A percentile compares a stretch with the other conserved stretches of the same genome.
phyloP scores from a whole-genome alignment of 2,888 invertebrate species.

The Exephanes ischioxanthus region DNA sequence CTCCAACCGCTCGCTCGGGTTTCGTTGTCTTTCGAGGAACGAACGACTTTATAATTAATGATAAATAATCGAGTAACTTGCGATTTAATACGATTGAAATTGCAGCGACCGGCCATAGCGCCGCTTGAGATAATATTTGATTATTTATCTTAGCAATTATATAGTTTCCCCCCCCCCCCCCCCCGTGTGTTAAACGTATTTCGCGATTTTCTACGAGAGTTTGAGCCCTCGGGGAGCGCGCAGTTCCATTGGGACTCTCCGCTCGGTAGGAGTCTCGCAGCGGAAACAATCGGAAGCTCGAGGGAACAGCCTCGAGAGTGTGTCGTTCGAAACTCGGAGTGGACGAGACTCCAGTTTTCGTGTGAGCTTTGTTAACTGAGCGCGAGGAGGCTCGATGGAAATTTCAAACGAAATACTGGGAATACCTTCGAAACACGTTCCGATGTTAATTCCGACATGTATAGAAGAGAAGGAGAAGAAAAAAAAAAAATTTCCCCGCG shows the following conservation, averaged over 20 bases:
- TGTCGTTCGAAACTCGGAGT: slow-evolving; percentile 46
- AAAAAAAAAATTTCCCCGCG: not conserved
- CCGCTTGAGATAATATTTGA: slow-evolving; percentile 1
- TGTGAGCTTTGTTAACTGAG: slow-evolving; percentile 31
- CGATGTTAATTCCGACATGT: not conserved
- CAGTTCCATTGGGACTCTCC: slow-evolving; percentile 7
- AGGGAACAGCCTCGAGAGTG: slow-evolving; percentile 11
- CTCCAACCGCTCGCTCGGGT: not conserved
- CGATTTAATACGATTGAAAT: slow-evolving; percentile 30
- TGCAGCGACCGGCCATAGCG: not conserved
- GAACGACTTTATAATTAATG: slow-evolving; percentile 45
- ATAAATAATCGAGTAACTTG: slow-evolving; percentile 44
- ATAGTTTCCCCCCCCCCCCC: not conserved
- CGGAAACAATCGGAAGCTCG: slow-evolving; percentile 24
- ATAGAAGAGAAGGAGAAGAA: not conserved
- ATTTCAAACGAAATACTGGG: not conserved
- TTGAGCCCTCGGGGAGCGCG: slow-evolving; percentile 20
- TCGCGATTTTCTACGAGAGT: slow-evolving; percentile 13
- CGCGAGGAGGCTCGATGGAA: not conserved
- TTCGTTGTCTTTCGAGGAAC: slow-evolving; percentile 14
- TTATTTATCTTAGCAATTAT: slow-evolving; percentile 21
- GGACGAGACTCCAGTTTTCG: slow-evolving; percentile 30
- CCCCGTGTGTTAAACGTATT: not conserved
- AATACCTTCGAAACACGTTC: not conserved
- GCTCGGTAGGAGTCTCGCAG: slow-evolving; percentile 2